These are phyloP conservation scores for Atethmia centrago DNA, from an alignment of 2,888 invertebrate genomes.

Conservation along the genomic window DNA sequence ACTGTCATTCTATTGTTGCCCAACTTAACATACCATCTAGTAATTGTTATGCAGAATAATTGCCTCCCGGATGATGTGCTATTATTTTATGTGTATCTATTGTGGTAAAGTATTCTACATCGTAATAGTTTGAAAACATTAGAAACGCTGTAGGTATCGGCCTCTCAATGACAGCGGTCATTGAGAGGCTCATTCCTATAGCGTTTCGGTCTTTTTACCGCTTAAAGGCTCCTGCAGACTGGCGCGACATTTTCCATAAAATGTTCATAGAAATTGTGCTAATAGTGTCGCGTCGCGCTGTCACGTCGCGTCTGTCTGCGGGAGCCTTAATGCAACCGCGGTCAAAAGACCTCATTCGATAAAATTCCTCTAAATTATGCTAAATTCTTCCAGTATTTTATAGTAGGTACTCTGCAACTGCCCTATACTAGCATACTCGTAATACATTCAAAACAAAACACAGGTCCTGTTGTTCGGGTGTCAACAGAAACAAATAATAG, in stretches of 20 bases:
- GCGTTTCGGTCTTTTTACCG: no score
- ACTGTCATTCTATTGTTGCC: slow-evolving; percentile 83
- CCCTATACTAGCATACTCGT: not conserved
- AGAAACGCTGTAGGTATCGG: no score
- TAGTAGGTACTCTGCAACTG: no score
- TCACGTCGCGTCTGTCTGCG: no score
- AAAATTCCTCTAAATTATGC: not conserved
- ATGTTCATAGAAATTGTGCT: no score
- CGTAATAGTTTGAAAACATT: not conserved
- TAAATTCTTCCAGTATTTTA: not conserved
- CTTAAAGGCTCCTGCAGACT: no score
- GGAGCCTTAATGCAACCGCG: no score
- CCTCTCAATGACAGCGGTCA: not conserved
- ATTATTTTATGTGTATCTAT: slow-evolving; percentile 38
- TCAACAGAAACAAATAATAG: not conserved
- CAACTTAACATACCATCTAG: slow-evolving; percentile 76
- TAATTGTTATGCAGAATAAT: slow-evolving; percentile 73
- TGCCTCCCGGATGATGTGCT: slow-evolving; percentile 55
- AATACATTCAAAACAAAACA: not conserved
- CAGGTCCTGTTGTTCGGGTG: not conserved
- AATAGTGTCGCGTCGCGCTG: no score
- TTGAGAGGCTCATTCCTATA: no score
- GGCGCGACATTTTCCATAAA: no score
- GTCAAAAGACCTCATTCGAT: not conserved
- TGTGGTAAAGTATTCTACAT: slow-evolving; percentile 17